These are phyloP conservation scores for Tadarida brasiliensis DNA, from an alignment of 2,797 vertebrate species.

Conservation along the genomic window DNA sequence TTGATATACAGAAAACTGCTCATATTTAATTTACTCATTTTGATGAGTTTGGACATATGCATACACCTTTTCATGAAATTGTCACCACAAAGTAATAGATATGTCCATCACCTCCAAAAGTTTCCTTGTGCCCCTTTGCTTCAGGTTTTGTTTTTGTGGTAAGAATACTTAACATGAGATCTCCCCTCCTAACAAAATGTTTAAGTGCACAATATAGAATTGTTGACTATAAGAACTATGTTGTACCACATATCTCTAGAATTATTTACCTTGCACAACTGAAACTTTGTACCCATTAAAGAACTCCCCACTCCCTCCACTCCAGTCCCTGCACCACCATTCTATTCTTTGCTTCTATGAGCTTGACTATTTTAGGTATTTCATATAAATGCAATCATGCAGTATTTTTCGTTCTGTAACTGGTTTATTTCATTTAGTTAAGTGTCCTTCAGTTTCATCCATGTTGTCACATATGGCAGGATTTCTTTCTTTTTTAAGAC, in stretches of 20 bases:
- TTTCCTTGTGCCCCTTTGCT: background rate
- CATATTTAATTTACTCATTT: background rate
- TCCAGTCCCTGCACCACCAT: background rate
- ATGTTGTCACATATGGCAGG: background rate
- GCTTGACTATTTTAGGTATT: background rate
- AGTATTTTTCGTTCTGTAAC: background rate
- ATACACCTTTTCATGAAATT: background rate
- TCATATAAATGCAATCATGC: background rate
- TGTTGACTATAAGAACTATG: background rate
- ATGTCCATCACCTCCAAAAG: background rate
- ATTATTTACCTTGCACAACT: background rate
- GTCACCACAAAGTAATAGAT: background rate
- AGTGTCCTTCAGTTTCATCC: background rate
- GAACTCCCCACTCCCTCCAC: background rate
- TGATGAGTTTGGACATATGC: background rate
- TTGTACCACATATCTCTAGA: background rate
- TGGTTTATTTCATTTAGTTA: background rate
- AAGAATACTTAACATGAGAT: background rate
- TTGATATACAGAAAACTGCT: background rate
- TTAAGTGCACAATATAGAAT: background rate
- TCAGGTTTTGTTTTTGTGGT: background rate
- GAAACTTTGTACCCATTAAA: background rate
- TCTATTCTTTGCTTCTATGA: background rate
- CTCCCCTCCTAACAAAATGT: background rate
- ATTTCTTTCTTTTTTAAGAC: background rate